Evolutionary conservation across 1,140 invertebrate species (phyloP), one percentile per base, ranked within the genome.

Genomic region (Leptoteleia sp.): DNA sequence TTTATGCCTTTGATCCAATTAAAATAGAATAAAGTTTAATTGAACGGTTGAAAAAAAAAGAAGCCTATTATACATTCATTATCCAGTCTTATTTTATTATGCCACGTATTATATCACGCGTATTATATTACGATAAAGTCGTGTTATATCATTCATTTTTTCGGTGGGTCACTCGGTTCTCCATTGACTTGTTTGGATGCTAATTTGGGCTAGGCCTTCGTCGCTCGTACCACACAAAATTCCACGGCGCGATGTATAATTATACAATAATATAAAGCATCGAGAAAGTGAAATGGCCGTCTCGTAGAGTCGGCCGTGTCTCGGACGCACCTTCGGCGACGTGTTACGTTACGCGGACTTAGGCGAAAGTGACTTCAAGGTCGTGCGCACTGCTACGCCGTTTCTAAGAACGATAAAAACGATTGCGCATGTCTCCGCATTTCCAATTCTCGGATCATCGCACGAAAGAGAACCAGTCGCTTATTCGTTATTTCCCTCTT

Each of bases 291-390:
- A 79, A 79, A 79, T 79, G 68, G 55, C 76, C 42, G 61, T 59
- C 42, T 47, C 48, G 35, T 54, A 38, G 68, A 72, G 68, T 62
- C 29, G 55, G 48, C 62, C 45, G 50, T 17, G 57, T 77, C 65
- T 67, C 59, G 65, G 67, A 76, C 73, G 67, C 61, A 61, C 61
- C 76, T 78, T 78, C 67, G 42, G 45, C 61, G 76, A 77, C 67
- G 76, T 75, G 67, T 78, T 79, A 79, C 76, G 76, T 79, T 78
- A 62, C 70, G 33, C 68, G 76, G 76, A 79, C 76, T 72, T 79
- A 72, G 76, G 76, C 76, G 67, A 78, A 78, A 78, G 76, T 78
- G 67, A 68, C 68, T 72, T 54, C 68, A 78, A 78, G 76, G 76
- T 78, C 76, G 76, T 48, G 68, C 43, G 38, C 61, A 29, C 43